Conservation (phyloP, 2,113 vertebrate species). For the Pelmatolapia mariae region DNA sequence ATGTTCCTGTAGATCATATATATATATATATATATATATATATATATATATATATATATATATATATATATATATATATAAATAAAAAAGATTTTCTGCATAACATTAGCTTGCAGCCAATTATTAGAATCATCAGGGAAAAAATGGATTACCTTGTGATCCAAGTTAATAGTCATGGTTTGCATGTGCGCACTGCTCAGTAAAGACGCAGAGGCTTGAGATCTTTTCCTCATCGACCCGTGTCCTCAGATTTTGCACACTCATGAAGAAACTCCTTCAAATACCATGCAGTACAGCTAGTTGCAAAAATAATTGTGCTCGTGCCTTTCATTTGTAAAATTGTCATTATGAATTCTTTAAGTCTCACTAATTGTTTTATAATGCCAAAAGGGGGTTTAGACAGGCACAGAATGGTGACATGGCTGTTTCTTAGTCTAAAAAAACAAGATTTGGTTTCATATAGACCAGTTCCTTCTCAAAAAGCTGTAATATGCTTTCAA, state of each 20-base stretch:
- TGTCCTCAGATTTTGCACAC: not conserved
- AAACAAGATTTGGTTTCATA: not conserved
- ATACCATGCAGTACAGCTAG: not conserved
- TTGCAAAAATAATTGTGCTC: not conserved
- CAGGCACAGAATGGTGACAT: not conserved
- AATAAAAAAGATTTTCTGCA: not conserved
- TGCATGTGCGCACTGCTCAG: not conserved
- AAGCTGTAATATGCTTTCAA: not conserved
- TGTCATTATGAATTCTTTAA: not conserved
- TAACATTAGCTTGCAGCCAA: not conserved
- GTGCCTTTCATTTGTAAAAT: not conserved
- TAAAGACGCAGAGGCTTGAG: not conserved
- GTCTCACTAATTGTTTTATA: not conserved
- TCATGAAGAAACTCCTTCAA: not conserved
- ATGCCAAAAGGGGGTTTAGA: not conserved
- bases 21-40: no score
- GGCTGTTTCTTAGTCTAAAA: not conserved
- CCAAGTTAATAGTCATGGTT: not conserved
- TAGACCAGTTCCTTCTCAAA: not conserved
- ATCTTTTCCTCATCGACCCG: fast-evolving
- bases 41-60: no score
- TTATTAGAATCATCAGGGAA: not conserved
- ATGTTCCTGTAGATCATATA: not conserved
- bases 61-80: no score
- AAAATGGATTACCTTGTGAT: not conserved